phyloP scores from a whole-genome alignment of 2,797 vertebrate species.

The Phaenicophaeus curvirostris region DNA sequence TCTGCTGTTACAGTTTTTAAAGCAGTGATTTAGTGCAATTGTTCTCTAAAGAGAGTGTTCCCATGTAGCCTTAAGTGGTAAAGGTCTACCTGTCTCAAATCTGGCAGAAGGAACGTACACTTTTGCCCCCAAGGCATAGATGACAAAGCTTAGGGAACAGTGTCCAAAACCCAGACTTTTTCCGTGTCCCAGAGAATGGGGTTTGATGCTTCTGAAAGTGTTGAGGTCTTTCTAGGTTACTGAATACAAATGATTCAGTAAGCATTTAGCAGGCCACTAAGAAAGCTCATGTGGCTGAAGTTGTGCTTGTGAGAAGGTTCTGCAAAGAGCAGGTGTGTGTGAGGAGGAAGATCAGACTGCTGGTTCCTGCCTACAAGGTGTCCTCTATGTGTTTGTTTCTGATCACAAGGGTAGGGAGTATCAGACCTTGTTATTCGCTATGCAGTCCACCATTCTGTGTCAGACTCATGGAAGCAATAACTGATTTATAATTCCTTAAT shows the following conservation, averaged over 20 bases:
- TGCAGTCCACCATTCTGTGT: not conserved
- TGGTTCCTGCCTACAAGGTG: not conserved
- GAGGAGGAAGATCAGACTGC: not conserved
- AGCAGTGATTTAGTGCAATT: not conserved
- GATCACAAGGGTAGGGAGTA: fast-evolving
- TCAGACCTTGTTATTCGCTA: not conserved
- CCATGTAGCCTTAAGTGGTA: not conserved
- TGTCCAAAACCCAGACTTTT: fast-evolving
- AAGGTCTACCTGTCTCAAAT: not conserved
- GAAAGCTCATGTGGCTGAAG: not conserved
- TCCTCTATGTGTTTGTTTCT: not conserved
- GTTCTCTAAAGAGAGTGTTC: not conserved
- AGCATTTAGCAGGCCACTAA: fast-evolving
- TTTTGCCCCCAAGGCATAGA: not conserved
- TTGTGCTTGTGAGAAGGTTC: not conserved
- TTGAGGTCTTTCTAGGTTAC: not conserved
- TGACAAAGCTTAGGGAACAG: not conserved
- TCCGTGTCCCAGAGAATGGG: no score
- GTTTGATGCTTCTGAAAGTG: not conserved
- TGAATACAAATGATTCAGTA: not conserved
- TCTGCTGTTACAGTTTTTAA: not conserved
- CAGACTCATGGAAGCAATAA: not conserved
- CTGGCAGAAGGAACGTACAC: not conserved
- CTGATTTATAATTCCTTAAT: not conserved
- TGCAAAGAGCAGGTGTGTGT: fast-evolving